Evolutionary conservation across 2,797 vertebrate genomes (phyloP).

Genomic region (Tragelaphus eurycerus): DNA sequence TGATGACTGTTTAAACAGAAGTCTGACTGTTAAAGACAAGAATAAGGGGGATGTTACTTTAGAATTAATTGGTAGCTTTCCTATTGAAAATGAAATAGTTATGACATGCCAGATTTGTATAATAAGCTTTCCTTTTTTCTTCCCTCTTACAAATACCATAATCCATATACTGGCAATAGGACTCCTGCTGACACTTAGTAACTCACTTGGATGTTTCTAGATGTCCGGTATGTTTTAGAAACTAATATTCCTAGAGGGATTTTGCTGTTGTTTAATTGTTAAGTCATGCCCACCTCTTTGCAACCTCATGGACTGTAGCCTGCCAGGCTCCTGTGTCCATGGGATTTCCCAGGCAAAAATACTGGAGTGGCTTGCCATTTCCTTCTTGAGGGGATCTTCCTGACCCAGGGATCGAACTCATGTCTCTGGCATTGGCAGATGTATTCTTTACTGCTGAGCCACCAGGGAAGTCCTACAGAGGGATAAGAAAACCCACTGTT

Average conservation of each 20-base stretch:
- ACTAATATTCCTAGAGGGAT: not conserved
- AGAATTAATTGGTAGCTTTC: not conserved
- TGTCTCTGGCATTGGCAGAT: not conserved
- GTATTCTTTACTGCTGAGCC: not conserved
- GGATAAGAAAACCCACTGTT: not conserved
- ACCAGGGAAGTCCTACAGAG: not conserved
- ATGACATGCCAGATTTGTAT: not conserved
- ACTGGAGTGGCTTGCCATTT: not conserved
- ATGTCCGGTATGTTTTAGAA: not conserved
- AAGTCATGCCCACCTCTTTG: not conserved
- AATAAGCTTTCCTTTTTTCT: not conserved
- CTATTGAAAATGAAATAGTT: not conserved
- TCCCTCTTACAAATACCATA: accelerated
- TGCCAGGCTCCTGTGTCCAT: not conserved
- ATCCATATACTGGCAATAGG: accelerated
- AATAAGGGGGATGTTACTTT: not conserved
- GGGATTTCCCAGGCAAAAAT: not conserved
- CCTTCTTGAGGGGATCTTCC: not conserved
- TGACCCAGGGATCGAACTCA: accelerated
- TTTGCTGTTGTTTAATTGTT: not conserved
- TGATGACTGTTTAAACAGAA: not conserved
- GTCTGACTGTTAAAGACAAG: not conserved
- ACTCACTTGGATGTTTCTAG: not conserved
- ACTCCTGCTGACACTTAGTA: not conserved
- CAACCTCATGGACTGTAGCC: not conserved